Conservation (phyloP, 1,140 invertebrate genomes). For the Oscheius sp. region DNA sequence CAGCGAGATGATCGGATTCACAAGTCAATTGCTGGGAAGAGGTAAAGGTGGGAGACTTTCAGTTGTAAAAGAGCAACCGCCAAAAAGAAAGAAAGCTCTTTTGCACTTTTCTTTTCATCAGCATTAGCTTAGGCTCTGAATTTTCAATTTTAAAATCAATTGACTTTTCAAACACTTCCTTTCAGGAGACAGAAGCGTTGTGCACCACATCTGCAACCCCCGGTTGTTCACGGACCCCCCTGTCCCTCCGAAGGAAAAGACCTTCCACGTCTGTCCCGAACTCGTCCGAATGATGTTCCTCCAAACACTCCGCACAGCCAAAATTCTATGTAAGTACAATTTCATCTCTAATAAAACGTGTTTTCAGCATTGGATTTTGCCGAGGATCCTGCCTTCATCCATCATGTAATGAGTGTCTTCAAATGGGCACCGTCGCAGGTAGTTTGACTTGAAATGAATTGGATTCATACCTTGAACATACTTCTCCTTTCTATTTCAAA, state of each 20-base stretch:
- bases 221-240: background rate
- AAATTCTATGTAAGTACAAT: background rate
- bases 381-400: background rate
- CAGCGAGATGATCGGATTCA: background rate
- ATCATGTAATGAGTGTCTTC: background rate
- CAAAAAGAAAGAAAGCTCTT: too few species aligned
- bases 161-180: background rate
- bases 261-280: background rate
- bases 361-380: background rate
- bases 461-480: too few species aligned
- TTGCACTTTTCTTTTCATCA: too few species aligned
- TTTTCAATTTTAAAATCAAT: too few species aligned
- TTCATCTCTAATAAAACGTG: background rate
- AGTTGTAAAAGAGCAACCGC: too few species aligned
- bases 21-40: too few species aligned
- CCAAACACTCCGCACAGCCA: background rate
- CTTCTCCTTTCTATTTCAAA: too few species aligned
- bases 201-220: background rate
- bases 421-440: background rate
- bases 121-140: too few species aligned
- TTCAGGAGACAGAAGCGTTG: slow-evolving; percentile 10
- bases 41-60: too few species aligned
- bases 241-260: background rate
- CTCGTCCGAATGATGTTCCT: background rate
- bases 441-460: too few species aligned